Base-by-base conservation (phyloP, 2,797 vertebrate genomes). In the Notolabrus celidotus region DNA sequence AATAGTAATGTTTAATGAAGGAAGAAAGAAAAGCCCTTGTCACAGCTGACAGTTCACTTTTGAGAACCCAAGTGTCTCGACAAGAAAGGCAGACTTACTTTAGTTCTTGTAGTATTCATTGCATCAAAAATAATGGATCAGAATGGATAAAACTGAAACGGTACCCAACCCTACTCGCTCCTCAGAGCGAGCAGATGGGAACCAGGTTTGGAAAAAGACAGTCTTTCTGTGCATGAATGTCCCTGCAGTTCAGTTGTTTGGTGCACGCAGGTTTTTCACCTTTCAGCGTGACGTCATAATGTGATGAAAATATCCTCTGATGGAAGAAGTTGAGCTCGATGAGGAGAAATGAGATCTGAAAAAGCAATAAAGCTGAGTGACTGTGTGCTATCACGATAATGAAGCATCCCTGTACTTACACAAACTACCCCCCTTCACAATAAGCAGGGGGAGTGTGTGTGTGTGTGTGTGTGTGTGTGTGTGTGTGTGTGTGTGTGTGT, bases 401-500 rank as follows among this genome's bases (percentile, higher is more conserved):
- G 51, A 54, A 71, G 55, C 63, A 34, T 43, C 27, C 17, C 16
- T 10, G 5, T 22, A 15, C 38, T n/a, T 47, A 47, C 19, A 53
- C 4, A 47, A 57, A 34, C 39, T 33, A 38, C 11, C 5, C 17
- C 16, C 23, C 16, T n/a, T 9, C 25, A 54, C 22, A 41, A 34
- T 43, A 29, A 15, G 15, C 31, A 36, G 34, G 34, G 14, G 14
- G 34, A 11, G 31, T 33, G 3, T 54, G 39, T 64, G 50, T 34
- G 20, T 22, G 41, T 34, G 43, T 16, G 38, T 15, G 42, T 33
- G 43, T 31, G 43, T 39, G 39, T 39, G 39, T 52, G 46, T 60
- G 47, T 58, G 56, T 53, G 47, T 51, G 58, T 54, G 51, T 46
- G 50, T 41, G 58, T 49, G 55, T 71, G 68, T 64, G 17, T 63